Base-by-base conservation (phyloP, 2,888 invertebrate genomes). In the Phaedon cochleariae region DNA sequence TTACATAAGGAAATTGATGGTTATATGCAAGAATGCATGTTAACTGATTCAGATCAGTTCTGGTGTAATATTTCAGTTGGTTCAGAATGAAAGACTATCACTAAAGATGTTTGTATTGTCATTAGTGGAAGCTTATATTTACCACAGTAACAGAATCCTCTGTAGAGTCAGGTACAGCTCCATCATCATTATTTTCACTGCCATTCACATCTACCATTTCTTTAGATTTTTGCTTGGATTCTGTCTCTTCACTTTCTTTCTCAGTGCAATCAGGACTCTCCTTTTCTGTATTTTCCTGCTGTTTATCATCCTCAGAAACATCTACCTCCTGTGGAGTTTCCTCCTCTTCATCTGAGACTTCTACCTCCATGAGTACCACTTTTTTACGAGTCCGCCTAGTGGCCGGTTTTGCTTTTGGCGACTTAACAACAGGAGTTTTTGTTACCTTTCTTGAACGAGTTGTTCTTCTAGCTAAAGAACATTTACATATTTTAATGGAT, bases 361-460 rank as follows among this genome's bases (percentile, higher is more conserved):
- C 86, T 72, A 85, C 85, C 81, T 85, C 86, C 69, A 81, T 80
- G 54, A 80, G 71, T 20, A 82, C 80, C 58, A 80, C 80, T 74
- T 81, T 84, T 78, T 84, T 83, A 67, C 83, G 77, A 59, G 82
- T 77, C 78, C 83, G 82, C 76, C 79, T 74, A 6, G 75, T 76
- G 58, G 77, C 79, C 4, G 79, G 73, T 48, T 82, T 80, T 21
- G 60, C 51, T 49, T 34, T 62, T 46, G 69, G 62, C 21, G 74
- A 55, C 79, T 72, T 66, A 17, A 26, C 57, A 18, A 80, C 73
- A 15, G 78, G 68, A 10, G 79, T 65, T 64, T 78, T 72, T 4
- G 85, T 80, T 2, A 84, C 74, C 71, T 88, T 84, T 12, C 87
- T 86, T 1, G 89, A 89, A 54, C 89, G 85, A 17, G 89, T 88